Conservation (phyloP, 2,797 vertebrate genomes). For the Chaetodon trifasciatus region DNA sequence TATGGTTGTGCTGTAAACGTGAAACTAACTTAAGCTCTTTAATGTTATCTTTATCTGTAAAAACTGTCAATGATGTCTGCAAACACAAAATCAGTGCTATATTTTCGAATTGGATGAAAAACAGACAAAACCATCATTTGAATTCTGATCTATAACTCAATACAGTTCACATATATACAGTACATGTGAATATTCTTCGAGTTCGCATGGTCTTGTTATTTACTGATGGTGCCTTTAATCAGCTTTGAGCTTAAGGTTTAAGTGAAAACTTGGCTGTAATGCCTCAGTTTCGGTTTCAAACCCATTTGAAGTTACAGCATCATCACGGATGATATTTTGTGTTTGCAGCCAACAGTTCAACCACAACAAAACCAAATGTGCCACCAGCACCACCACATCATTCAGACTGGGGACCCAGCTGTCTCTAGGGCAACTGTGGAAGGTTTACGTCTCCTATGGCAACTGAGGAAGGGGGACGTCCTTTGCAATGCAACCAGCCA, state of each 20-base stretch:
- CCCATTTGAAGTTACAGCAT: not conserved
- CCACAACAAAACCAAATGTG: slow-evolving; percentile 51
- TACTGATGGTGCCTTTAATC: not conserved
- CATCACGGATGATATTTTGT: slow-evolving; percentile 5
- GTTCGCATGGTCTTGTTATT: not conserved
- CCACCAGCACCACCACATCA: slow-evolving; percentile 44
- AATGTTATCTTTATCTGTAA: no score
- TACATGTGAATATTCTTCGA: not conserved
- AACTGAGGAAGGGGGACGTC: slow-evolving; percentile 78
- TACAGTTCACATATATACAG: not conserved
- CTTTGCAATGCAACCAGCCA: slow-evolving; percentile 69
- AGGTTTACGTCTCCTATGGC: slow-evolving; percentile 86
- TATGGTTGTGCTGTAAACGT: no score
- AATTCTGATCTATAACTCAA: not conserved
- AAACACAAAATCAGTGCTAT: no score
- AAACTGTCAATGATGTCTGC: no score
- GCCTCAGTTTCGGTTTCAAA: slow-evolving; percentile 1
- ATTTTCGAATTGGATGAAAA: not conserved
- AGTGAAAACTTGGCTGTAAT: not conserved
- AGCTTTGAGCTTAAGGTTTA: not conserved
- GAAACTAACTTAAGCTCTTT: no score
- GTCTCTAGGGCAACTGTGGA: slow-evolving; percentile 85
- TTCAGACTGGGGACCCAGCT: slow-evolving; percentile 73
- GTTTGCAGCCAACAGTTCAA: slow-evolving; percentile 31
- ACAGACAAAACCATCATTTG: not conserved